Evolutionary conservation across 2,888 invertebrate genomes (phyloP).

Genomic region (Rhamnusium bicolor): DNA sequence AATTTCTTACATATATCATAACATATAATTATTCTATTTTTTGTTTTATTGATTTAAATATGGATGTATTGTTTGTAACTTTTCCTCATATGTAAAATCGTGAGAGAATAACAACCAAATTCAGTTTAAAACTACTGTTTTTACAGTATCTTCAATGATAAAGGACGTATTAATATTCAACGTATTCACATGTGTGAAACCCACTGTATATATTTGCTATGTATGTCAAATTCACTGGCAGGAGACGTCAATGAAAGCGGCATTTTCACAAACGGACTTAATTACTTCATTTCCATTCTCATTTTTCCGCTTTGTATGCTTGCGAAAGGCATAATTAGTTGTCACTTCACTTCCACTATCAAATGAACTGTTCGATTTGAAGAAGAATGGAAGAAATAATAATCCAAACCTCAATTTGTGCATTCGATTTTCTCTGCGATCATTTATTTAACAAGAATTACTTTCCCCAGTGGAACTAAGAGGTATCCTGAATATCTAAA

Average conservation of each 20-base stretch:
- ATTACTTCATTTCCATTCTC: slow-evolving; percentile 20
- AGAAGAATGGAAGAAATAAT: background rate
- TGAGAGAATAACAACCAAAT: background rate
- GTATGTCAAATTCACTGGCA: background rate
- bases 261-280: slow-evolving; percentile 20
- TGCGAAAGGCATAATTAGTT: slow-evolving; percentile 15
- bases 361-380: background rate
- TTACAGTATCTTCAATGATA: background rate
- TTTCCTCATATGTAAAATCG: no score
- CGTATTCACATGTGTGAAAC: background rate
- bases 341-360: background rate
- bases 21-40: no score
- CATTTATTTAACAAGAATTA: background rate
- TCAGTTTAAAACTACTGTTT: background rate
- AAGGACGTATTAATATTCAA: background rate
- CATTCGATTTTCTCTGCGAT: background rate
- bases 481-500: background rate
- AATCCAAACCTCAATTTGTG: background rate
- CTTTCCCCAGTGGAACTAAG: background rate
- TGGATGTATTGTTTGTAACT: no score
- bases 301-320: slow-evolving; percentile 7
- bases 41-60: no score
- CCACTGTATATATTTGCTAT: background rate
- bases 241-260: background rate
- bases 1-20: no score